Evolutionary conservation across 1,140 invertebrate species (phyloP).

Genomic region (Choristoneura fumiferana): DNA sequence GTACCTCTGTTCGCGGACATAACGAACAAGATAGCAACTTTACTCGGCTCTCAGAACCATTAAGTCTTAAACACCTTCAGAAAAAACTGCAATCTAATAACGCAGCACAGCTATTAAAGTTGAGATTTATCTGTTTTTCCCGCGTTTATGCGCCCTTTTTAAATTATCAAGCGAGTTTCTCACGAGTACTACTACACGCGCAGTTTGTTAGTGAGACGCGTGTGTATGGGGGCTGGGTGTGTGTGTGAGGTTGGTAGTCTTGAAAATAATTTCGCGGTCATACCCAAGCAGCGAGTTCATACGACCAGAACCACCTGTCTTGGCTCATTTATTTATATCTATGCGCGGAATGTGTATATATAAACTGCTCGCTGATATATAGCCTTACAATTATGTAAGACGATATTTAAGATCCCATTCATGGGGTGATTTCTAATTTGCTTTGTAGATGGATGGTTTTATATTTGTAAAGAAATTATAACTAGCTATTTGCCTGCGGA

Average conservation of each 20-base stretch:
- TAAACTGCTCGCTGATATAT: constrained; percentile 8
- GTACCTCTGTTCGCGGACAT: constrained; percentile 77
- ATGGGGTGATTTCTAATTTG: no score
- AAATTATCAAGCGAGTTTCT: constrained; percentile 59
- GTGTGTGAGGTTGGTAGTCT: constrained; percentile 72
- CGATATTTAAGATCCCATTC: constrained; percentile 18
- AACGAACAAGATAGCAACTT: constrained; percentile 78
- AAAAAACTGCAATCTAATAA: no score
- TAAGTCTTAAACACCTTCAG: constrained; percentile 51
- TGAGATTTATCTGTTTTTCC: constrained; percentile 43
- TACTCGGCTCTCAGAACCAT: constrained; percentile 47
- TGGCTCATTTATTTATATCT: constrained; percentile 77
- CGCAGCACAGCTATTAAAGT: constrained; percentile 32
- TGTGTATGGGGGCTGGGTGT: constrained; percentile 48
- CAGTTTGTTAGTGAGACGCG: constrained; percentile 60
- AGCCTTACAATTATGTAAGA: constrained; percentile 43
- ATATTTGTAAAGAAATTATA: no score
- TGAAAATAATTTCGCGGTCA: constrained; percentile 79
- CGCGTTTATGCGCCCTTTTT: constrained; percentile 38
- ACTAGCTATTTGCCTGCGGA: no score
- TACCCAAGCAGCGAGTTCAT: constrained; percentile 69
- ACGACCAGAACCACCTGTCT: constrained; percentile 74
- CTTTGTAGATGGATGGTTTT: no score
- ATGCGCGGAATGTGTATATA: constrained; percentile 55
- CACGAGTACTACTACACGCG: constrained; percentile 71